Conservation (phyloP, 2,797 vertebrate species). For the Urosaurus nigricauda region DNA sequence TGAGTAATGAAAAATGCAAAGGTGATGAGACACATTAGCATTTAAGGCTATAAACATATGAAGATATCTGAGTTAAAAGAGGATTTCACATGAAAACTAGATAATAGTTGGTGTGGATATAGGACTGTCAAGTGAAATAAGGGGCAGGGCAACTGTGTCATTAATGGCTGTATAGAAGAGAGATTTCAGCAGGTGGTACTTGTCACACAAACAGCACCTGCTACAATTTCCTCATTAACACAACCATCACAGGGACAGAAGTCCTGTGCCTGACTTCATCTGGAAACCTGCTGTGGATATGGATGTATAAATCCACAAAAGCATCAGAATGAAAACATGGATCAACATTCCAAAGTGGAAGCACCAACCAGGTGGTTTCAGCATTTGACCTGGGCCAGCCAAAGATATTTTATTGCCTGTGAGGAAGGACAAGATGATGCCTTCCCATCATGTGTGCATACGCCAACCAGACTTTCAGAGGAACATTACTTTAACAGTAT, state of each 20-base stretch:
- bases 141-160: no score
- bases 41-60: background rate
- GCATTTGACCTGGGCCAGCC: background rate
- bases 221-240: no score
- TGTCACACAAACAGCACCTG: no score
- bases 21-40: constrained; percentile 19
- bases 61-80: constrained; percentile 32
- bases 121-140: no score
- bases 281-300: no score
- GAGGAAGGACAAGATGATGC: background rate
- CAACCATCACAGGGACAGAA: no score
- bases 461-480: background rate
- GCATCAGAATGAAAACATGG: background rate
- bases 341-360: background rate
- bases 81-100: background rate
- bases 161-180: no score
- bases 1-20: constrained; percentile 45
- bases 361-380: background rate
- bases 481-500: background rate
- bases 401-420: background rate
- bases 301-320: no score
- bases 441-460: background rate
- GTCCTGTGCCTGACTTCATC: no score
- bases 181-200: no score
- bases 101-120: background rate